These are phyloP conservation scores for Brachyrhaphis roseni DNA, from an alignment of 2,797 vertebrate genomes.

Conservation along the genomic window DNA sequence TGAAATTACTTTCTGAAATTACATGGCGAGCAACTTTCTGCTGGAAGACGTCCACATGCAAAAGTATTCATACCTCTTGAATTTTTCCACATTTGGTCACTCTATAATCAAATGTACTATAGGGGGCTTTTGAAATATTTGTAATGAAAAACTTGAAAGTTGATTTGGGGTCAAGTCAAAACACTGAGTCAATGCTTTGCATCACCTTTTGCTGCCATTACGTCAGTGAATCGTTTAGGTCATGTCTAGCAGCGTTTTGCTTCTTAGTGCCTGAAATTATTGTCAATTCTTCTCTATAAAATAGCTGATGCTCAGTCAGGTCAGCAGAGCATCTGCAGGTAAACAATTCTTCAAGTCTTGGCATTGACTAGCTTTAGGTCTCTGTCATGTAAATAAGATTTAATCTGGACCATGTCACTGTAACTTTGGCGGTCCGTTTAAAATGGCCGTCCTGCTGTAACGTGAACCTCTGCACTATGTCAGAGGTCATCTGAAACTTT, in stretches of 20 bases:
- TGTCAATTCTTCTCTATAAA: too few relatives aligned
- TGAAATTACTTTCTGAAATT: not conserved
- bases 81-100: not conserved
- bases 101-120: not conserved
- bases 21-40: not conserved
- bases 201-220: not conserved
- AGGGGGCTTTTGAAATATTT: not conserved
- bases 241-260: not conserved
- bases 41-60: not conserved
- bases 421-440: not conserved
- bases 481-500: not conserved
- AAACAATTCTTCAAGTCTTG: not conserved
- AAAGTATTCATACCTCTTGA: not conserved
- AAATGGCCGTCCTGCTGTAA: not conserved
- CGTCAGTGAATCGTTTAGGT: not conserved
- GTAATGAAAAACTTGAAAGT: not conserved
- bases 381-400: not conserved
- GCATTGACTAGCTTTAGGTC: not conserved
- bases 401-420: not conserved
- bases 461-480: not conserved
- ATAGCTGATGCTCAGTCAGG: not conserved
- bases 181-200: not conserved
- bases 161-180: not conserved
- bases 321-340: not conserved
- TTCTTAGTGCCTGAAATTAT: not conserved